These are phyloP conservation scores for Folsomia candida DNA, from an alignment of 2,888 invertebrate genomes.

Conservation along the genomic window DNA sequence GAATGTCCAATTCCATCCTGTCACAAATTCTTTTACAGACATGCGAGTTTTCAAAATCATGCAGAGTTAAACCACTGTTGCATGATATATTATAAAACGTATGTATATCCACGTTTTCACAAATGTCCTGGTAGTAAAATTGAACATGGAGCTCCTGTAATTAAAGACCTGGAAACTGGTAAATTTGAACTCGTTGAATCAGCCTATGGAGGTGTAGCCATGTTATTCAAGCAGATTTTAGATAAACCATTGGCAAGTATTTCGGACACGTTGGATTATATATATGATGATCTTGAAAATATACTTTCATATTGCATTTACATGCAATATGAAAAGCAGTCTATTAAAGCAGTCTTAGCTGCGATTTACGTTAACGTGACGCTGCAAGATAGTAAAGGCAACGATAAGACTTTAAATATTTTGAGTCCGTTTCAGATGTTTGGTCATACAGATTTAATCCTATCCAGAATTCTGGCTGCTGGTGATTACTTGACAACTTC, in stretches of 20 bases:
- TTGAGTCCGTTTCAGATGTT: not conserved
- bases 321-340: too few species aligned
- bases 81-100: not conserved
- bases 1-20: not conserved
- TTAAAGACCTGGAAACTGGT: not conserved
- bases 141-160: not conserved
- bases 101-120: not conserved
- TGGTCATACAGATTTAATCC: not conserved
- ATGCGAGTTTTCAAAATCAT: not conserved
- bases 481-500: not conserved
- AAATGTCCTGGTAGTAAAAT: not conserved
- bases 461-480: not conserved
- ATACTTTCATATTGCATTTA: not conserved
- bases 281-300: not conserved
- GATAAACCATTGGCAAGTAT: not conserved
- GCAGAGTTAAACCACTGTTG: not conserved
- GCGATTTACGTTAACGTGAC: not conserved
- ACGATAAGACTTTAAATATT: not conserved
- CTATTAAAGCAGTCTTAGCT: not conserved
- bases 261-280: not conserved
- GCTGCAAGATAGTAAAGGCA: not conserved
- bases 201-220: not conserved
- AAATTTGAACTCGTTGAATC: not conserved
- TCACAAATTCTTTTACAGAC: not conserved
- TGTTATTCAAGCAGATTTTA: not conserved